Evolutionary conservation across 1,140 invertebrate species (phyloP).

Genomic region (Trichonephila clavata): DNA sequence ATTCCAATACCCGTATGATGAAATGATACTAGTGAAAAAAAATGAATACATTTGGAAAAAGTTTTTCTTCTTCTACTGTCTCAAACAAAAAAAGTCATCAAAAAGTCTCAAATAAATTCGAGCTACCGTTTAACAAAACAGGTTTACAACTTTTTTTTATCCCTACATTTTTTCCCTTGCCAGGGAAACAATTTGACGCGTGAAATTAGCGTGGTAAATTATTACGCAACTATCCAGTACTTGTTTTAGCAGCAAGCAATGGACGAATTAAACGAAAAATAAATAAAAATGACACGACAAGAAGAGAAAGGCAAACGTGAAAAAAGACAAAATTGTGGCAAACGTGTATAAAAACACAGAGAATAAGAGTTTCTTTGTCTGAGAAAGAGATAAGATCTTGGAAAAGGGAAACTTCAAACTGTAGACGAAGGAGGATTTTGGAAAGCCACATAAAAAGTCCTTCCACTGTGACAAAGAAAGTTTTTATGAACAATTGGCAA

Average conservation of each 20-base stretch:
- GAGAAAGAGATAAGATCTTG: not conserved
- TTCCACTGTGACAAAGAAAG: constrained; percentile 7
- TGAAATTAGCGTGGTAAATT: constrained; percentile 25
- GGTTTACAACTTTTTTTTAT: too few relatives aligned
- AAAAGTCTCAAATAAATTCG: too few relatives aligned
- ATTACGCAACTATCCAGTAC: not conserved
- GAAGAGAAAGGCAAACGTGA: not conserved
- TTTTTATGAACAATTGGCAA: constrained; percentile 70
- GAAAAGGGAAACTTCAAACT: constrained; percentile 19
- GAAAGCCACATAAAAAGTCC: not conserved
- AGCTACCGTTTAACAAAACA: too few relatives aligned
- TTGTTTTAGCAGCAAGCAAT: not conserved
- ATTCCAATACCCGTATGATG: too few relatives aligned
- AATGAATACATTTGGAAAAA: too few relatives aligned
- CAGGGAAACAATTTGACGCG: constrained; percentile 23
- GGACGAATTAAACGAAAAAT: not conserved
- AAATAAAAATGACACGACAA: not conserved
- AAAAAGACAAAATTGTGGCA: constrained; percentile 32
- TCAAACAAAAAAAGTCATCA: too few relatives aligned
- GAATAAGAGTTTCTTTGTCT: constrained; percentile 36
- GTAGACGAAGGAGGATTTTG: not conserved
- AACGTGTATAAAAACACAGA: not conserved
- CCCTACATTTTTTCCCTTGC: not conserved
- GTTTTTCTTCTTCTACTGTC: too few relatives aligned
- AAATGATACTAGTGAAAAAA: too few relatives aligned